Evolutionary conservation across 2,113 vertebrate species (phyloP), one percentile per base, ranked within the genome.

Genomic region (Colistium nudipinnis): DNA sequence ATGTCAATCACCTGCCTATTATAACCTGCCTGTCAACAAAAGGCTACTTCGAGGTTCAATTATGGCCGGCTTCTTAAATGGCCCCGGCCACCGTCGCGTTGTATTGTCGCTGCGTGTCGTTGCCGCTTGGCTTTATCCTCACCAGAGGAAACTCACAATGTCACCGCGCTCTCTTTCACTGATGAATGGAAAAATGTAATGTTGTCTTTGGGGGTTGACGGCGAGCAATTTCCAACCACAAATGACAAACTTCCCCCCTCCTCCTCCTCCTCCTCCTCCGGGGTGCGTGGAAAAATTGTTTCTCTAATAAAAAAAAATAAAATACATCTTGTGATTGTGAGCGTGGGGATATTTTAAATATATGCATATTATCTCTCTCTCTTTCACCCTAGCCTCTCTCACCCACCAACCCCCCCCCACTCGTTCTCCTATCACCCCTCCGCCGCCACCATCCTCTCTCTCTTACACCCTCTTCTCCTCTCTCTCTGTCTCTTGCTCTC

Each of bases 281-380:
- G 55, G 36, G 56, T 78, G 72, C 80, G 78, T 72, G 72, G 82
- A 68, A 87, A 91, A 92, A 91, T 84, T 69, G 85, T 91, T 90
- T 90, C 70, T 77, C 86, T 91, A 89, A 89, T 88, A 92, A 89
- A 89, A 59, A 55, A 56, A 86, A 84, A 83, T 88, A 71, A 88
- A 87, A 76, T 55, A 57, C 82, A 88, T 91, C 84, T 90, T 92
- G 91, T 93, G 88, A 92, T 91, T 89, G 81, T 76, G 78, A 90
- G 89, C 84, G 84, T 74, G 79, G 87, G 81, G 67, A 87, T 87
- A 83, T 90, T 88, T 90, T 84, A 90, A 92, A 92, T 90, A 82
- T 90, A 88, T 90, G 91, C 90, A 92, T 84, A 88, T 90, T 91
- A 91, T 92, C 91, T 91, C 85, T 88, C 85, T 84, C 81, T 88